phyloP scores from a whole-genome alignment of 2,797 vertebrate genomes.

The Sebastes steindachneri region DNA sequence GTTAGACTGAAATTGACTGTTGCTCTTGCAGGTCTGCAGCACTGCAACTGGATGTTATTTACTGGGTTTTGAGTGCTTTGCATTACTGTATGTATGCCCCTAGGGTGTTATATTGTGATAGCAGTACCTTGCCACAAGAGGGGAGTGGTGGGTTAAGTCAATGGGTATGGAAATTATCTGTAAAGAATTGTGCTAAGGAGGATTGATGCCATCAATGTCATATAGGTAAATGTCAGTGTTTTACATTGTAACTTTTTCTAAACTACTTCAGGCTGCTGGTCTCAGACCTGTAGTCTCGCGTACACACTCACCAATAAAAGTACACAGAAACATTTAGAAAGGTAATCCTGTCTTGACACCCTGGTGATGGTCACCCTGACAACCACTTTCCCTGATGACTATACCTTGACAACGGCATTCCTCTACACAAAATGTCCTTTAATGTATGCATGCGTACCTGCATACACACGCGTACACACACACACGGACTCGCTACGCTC shows the following conservation, averaged over 20 bases:
- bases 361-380: conserved; percentile 57
- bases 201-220: conserved; percentile 8
- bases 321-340: conserved; percentile 11
- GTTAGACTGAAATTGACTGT: not conserved
- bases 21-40: not conserved
- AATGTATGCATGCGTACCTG: not conserved
- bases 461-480: not conserved
- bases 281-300: not conserved
- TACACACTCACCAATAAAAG: not conserved
- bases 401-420: conserved; percentile 36
- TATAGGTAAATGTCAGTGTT: not conserved
- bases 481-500: not conserved
- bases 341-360: conserved; percentile 17
- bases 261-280: not conserved
- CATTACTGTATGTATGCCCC: not conserved
- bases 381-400: conserved; percentile 37
- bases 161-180: not conserved
- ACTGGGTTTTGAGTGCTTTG: not conserved
- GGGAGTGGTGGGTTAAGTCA: conserved; percentile 42
- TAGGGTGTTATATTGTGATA: conserved; percentile 1
- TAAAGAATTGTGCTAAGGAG: not conserved
- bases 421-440: conserved; percentile 26
- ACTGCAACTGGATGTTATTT: not conserved
- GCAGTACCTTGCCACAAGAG: conserved; percentile 63
- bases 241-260: not conserved